Evolutionary conservation across 2,797 vertebrate species (phyloP).

Genomic region (Pteropus rufus): DNA sequence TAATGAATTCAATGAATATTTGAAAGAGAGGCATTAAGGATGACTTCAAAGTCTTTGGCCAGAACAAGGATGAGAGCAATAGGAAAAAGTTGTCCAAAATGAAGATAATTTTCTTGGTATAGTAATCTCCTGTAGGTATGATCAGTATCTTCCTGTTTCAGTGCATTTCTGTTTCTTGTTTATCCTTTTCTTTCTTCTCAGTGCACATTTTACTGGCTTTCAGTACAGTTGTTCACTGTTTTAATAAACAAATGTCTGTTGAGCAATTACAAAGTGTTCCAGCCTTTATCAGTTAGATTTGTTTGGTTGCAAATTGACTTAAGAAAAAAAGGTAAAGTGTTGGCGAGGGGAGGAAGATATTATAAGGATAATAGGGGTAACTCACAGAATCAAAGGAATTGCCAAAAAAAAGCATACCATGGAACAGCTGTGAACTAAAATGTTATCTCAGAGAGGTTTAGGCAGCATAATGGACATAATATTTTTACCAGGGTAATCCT

Average conservation of each 20-base stretch:
- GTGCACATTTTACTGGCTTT: constrained; percentile 17
- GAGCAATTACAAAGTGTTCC: background rate
- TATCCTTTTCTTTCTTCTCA: constrained; percentile 8
- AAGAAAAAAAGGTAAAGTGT: background rate
- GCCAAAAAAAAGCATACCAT: background rate
- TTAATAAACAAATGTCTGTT: background rate
- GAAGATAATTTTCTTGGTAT: background rate
- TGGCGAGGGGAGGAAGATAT: background rate
- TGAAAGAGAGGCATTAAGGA: background rate
- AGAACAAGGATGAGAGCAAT: background rate
- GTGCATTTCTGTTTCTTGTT: background rate
- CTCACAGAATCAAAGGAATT: background rate
- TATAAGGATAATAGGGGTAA: background rate
- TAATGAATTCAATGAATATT: background rate
- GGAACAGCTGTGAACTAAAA: background rate
- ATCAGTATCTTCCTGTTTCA: background rate
- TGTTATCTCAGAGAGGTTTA: background rate
- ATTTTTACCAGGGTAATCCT: background rate
- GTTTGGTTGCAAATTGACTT: background rate
- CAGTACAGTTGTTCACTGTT: background rate
- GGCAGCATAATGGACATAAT: background rate
- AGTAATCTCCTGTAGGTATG: background rate
- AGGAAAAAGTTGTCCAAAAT: background rate
- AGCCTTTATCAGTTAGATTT: background rate
- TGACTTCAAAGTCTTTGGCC: background rate